These are phyloP conservation scores for Conger conger DNA, from an alignment of 2,113 vertebrate species.

Conservation along the genomic window DNA sequence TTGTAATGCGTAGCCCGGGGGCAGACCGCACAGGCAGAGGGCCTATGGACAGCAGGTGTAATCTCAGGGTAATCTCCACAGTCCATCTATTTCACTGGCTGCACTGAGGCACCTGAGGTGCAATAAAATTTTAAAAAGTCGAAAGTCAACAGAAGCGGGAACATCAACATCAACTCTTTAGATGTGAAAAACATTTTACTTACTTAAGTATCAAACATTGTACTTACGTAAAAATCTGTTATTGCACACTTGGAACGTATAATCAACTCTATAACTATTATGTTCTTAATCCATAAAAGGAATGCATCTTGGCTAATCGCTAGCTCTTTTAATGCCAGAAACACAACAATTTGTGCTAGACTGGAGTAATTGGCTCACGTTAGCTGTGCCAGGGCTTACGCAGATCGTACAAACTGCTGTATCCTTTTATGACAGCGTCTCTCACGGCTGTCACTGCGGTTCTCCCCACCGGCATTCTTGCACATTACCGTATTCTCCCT, in stretches of 20 bases:
- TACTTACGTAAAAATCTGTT: too few species aligned
- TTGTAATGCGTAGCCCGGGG: neutral
- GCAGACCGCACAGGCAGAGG: conserved; percentile 6
- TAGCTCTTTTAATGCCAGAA: neutral
- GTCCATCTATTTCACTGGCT: neutral
- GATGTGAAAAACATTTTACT: neutral
- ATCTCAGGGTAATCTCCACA: neutral
- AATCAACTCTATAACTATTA: too few species aligned
- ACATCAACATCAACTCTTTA: neutral
- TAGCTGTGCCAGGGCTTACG: neutral
- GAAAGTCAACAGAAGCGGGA: too few species aligned
- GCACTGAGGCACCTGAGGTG: too few species aligned
- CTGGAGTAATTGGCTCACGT: neutral
- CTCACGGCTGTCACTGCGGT: neutral
- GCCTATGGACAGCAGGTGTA: neutral
- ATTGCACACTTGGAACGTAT: too few species aligned
- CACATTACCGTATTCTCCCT: neutral
- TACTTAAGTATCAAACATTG: too few species aligned
- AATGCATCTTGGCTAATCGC: neutral
- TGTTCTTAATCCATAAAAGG: neutral
- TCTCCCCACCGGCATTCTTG: neutral
- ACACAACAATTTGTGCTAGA: neutral
- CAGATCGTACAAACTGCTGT: neutral
- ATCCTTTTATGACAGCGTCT: neutral
- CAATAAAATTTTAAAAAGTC: too few species aligned